phyloP scores from a whole-genome alignment of 2,113 vertebrate species.

The Leptocoma aspasia region DNA sequence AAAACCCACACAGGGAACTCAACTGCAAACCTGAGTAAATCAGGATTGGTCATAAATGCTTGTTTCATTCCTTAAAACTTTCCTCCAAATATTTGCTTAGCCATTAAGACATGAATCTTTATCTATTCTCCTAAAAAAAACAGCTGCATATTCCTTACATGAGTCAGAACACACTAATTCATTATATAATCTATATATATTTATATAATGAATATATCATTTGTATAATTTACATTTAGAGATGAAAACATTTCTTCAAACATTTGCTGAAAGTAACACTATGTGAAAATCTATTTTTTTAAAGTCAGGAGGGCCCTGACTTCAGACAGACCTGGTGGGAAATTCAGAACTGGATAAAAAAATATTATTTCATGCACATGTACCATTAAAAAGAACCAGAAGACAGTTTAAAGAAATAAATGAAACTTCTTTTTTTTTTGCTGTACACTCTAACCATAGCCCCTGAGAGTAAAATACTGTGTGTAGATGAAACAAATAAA shows the following conservation, averaged over 20 bases:
- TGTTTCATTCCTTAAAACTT: background rate
- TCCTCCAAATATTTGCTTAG: background rate
- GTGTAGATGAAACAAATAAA: background rate
- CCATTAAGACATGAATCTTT: background rate
- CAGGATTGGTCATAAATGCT: background rate
- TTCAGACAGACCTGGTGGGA: background rate
- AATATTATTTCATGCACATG: background rate
- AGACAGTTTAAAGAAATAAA: background rate
- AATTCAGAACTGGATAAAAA: background rate
- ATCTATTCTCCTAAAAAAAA: background rate
- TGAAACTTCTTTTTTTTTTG: background rate
- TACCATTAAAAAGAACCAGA: background rate
- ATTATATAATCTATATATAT: background rate
- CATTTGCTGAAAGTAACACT: background rate
- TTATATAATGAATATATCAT: background rate
- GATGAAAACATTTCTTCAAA: background rate
- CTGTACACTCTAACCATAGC: background rate
- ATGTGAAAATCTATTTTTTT: background rate
- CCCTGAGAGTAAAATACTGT: background rate
- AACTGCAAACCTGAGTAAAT: background rate
- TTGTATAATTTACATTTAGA: background rate
- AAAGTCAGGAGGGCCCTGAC: background rate
- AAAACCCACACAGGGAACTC: background rate
- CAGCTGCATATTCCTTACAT: background rate
- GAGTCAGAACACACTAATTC: background rate